A percentile compares a stretch with the other conserved stretches of the same genome.
Conservation (phyloP, 1,140 invertebrate species). For the Drosophila sulfurigaster region DNA sequence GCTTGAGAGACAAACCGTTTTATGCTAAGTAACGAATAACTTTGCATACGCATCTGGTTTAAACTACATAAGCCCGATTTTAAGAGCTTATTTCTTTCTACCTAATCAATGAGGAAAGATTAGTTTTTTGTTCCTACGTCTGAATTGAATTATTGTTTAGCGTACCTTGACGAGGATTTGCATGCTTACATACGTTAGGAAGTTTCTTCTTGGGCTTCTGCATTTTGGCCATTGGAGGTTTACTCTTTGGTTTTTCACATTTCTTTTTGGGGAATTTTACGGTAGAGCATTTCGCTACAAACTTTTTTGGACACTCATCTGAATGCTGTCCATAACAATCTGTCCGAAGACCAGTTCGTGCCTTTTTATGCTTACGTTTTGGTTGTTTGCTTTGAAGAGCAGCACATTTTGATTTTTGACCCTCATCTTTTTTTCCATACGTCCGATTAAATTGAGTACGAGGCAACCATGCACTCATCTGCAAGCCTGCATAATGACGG, state of each 20-base stretch:
- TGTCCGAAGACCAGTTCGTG: conserved; percentile 25
- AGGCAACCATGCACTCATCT: conserved; percentile 5
- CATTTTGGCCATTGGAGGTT: not conserved
- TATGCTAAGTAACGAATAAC: not conserved
- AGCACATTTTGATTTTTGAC: conserved; percentile 38
- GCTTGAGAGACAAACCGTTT: not conserved
- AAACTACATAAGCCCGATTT: not conserved
- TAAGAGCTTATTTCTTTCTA: conserved; percentile 54
- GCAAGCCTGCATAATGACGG: conserved; percentile 46
- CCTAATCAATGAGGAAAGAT: conserved; percentile 25
- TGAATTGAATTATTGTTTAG: not conserved
- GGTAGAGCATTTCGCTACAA: conserved; percentile 32
- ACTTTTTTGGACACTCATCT: conserved; percentile 6
- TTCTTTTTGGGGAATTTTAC: conserved; percentile 57
- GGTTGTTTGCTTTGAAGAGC: not conserved
- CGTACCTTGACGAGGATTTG: not conserved
- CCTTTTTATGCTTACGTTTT: conserved; percentile 49
- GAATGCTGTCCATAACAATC: conserved; percentile 42
- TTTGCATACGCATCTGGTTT: conserved; percentile 15
- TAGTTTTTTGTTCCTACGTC: not conserved
- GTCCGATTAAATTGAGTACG: not conserved
- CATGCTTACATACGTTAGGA: conserved; percentile 6
- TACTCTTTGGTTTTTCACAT: conserved; percentile 36
- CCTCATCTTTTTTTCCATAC: conserved; percentile 20
- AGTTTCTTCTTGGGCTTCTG: conserved; percentile 32